phyloP scores from a whole-genome alignment of 2,888 invertebrate species.

The Rhagonycha fulva region DNA sequence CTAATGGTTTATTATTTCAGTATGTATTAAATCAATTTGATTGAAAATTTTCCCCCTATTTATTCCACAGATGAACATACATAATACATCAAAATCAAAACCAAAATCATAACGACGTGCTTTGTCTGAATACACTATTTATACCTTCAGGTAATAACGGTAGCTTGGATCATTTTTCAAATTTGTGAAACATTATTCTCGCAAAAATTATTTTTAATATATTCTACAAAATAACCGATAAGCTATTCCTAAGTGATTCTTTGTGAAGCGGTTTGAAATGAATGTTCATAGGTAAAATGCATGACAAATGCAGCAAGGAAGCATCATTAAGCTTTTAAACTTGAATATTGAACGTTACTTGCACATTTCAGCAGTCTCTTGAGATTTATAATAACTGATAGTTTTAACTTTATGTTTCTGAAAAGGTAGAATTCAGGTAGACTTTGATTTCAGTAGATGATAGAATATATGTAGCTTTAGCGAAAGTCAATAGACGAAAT shows the following conservation, averaged over 20 bases:
- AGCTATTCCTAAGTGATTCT: neutral
- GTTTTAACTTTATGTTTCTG: neutral
- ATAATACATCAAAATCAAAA: neutral
- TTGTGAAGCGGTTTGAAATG: slow-evolving; percentile 1
- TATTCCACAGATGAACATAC: neutral
- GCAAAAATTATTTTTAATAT: neutral
- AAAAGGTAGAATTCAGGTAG: neutral
- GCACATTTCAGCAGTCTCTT: neutral
- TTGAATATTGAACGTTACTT: neutral
- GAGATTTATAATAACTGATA: neutral
- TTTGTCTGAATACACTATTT: neutral
- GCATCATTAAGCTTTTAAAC: neutral
- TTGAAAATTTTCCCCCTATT: neutral
- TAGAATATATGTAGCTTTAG: neutral
- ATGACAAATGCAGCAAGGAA: neutral
- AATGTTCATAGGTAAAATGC: neutral
- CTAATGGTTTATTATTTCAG: neutral
- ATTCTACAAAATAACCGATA: neutral
- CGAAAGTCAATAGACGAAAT: neutral
- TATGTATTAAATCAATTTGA: neutral
- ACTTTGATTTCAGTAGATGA: neutral
- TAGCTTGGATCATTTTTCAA: slow-evolving; percentile 1
- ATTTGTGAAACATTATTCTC: neutral
- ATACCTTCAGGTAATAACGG: neutral
- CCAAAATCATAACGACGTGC: neutral